Percentiles rank a stretch among this genome's conserved stretches.
Evolutionary conservation across 2,797 vertebrate species (phyloP).

Genomic region (Buphagus erythrorhynchus): DNA sequence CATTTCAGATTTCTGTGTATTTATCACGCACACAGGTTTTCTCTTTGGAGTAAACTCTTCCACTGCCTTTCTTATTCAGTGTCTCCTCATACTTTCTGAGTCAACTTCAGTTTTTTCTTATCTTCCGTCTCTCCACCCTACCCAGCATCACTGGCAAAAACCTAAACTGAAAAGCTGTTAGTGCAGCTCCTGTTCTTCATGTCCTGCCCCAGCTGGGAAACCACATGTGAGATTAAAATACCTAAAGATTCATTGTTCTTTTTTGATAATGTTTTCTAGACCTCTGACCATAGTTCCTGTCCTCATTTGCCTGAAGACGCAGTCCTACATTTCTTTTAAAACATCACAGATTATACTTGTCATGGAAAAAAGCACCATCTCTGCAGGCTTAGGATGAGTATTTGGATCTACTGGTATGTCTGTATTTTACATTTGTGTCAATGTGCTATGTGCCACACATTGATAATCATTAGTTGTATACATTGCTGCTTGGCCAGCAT

Average conservation of each 20-base stretch:
- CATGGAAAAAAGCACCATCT: neutral
- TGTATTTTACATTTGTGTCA: neutral
- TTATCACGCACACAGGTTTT: neutral
- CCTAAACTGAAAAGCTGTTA: neutral
- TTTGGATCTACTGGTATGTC: neutral
- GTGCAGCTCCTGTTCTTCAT: neutral
- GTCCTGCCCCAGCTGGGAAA: neutral
- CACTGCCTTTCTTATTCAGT: neutral
- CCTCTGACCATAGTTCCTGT: neutral
- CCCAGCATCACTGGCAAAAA: neutral
- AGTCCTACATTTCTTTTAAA: neutral
- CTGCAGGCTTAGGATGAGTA: neutral
- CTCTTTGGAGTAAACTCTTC: neutral
- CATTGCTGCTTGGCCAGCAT: neutral
- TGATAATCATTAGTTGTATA: neutral
- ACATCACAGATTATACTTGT: neutral
- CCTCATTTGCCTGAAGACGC: neutral
- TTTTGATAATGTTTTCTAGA: neutral
- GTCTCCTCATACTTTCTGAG: neutral
- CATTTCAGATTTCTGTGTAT: neutral
- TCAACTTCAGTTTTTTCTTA: neutral
- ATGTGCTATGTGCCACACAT: accelerated
- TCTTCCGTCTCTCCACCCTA: neutral
- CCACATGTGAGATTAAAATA: neutral
- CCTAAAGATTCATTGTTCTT: neutral